Evolutionary conservation across 2,888 invertebrate genomes (phyloP).

Genomic region (Euclidia mi): DNA sequence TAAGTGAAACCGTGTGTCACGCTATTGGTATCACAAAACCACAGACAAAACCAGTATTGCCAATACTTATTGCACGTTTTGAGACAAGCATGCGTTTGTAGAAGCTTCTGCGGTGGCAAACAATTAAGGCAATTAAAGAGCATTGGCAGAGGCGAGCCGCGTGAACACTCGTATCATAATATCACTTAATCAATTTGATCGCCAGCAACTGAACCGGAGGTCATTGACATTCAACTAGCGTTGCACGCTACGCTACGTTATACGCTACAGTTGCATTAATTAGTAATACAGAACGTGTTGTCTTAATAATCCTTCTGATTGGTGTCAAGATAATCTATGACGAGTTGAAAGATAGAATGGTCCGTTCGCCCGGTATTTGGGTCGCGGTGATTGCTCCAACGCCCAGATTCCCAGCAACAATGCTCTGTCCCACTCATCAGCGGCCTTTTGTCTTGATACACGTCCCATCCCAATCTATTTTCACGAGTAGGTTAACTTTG

Average conservation of each 20-base stretch:
- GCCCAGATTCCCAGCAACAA: conserved; percentile 74
- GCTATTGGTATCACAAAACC: conserved; percentile 13
- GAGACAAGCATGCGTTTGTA: conserved; percentile 27
- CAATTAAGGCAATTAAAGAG: conserved; percentile 85
- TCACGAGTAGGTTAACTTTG: conserved; percentile 44
- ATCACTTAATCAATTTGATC: conserved; percentile 84
- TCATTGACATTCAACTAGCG: conserved; percentile 68
- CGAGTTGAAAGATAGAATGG: conserved; percentile 60
- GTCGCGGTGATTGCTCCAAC: conserved; percentile 78
- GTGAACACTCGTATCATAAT: conserved; percentile 78
- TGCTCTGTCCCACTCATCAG: conserved; percentile 69
- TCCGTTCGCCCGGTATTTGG: conserved; percentile 71
- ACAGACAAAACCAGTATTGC: conserved; percentile 2
- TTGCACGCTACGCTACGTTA: conserved; percentile 49
- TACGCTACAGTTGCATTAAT: conserved; percentile 49
- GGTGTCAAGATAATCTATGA: conserved; percentile 53
- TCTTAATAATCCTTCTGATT: conserved; percentile 47
- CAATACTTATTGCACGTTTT: conserved; percentile 29
- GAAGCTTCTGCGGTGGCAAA: conserved; percentile 46
- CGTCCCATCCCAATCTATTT: conserved; percentile 52
- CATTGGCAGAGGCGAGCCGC: conserved; percentile 73
- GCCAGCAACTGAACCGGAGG: conserved; percentile 71
- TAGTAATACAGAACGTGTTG: conserved; percentile 41
- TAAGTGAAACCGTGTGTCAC: too few species aligned
- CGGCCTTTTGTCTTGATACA: conserved; percentile 69